These are phyloP conservation scores for Antheraea assamensis DNA, from an alignment of 2,888 invertebrate species.

Conservation along the genomic window DNA sequence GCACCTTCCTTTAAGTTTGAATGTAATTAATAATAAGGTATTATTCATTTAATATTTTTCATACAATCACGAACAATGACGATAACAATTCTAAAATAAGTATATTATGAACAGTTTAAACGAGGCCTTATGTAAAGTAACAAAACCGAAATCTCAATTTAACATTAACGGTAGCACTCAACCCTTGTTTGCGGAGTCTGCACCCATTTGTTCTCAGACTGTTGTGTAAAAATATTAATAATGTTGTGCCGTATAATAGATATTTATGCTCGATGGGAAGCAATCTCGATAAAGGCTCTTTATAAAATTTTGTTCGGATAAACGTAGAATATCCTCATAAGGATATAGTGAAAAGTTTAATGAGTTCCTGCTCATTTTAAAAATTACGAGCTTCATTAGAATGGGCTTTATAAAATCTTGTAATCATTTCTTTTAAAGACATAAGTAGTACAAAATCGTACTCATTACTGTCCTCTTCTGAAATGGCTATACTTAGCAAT, in stretches of 20 bases:
- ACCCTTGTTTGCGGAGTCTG: constrained; percentile 74
- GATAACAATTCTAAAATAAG: background rate
- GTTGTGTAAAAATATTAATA: constrained; percentile 77
- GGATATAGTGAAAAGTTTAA: constrained; percentile 63
- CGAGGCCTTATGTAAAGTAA: constrained; percentile 39
- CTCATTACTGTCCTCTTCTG: background rate
- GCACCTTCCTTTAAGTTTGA: background rate
- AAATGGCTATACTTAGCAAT: background rate
- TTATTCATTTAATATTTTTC: background rate
- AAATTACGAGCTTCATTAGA: constrained; percentile 55
- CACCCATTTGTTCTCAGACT: constrained; percentile 54
- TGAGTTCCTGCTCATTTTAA: constrained; percentile 66
- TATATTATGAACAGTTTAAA: constrained; percentile 24
- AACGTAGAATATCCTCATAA: constrained; percentile 49
- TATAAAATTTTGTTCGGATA: constrained; percentile 34
- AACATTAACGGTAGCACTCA: constrained; percentile 45
- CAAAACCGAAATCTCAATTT: constrained; percentile 52
- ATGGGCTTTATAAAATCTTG: background rate
- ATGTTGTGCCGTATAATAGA: constrained; percentile 71
- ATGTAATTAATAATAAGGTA: background rate
- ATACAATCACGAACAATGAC: background rate
- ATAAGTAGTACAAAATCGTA: background rate
- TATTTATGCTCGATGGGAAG: constrained; percentile 77
- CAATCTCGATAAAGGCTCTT: constrained; percentile 66
- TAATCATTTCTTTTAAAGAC: background rate